Evolutionary conservation across 2,888 invertebrate species (phyloP).

Genomic region (Cephus pulcher): DNA sequence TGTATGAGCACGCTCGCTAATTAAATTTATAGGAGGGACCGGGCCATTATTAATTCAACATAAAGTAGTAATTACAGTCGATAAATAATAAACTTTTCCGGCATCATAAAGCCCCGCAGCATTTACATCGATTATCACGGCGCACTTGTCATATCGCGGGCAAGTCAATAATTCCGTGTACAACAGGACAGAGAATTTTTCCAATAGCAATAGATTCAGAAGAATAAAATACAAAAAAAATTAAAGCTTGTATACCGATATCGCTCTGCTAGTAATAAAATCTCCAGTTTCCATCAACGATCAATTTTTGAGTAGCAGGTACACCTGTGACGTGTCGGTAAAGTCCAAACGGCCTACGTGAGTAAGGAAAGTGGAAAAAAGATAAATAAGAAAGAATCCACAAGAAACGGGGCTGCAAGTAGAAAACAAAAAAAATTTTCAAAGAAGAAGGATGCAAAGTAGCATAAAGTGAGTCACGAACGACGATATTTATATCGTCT

Average conservation of each 20-base stretch:
- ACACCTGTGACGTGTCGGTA: neutral
- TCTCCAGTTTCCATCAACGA: neutral
- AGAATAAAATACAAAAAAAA: neutral
- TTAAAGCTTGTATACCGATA: neutral
- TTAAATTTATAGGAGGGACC: neutral
- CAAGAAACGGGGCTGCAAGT: neutral
- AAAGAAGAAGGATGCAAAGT: constrained; percentile 9
- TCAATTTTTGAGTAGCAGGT: neutral
- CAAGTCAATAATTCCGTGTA: neutral
- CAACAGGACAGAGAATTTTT: neutral
- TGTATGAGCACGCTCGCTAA: neutral
- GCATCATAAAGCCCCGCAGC: neutral
- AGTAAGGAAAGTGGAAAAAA: neutral
- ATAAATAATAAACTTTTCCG: neutral
- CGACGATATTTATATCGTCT: constrained; percentile 24
- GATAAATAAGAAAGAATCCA: neutral
- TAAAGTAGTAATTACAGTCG: neutral
- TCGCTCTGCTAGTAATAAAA: neutral
- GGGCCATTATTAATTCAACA: neutral
- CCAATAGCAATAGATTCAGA: neutral
- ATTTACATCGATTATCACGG: neutral
- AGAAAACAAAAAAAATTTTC: neutral
- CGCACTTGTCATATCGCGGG: neutral
- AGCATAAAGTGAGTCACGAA: constrained; percentile 20
- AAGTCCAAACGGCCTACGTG: neutral